Evolutionary conservation across 2,113 vertebrate species (phyloP), one percentile per base, ranked within the genome.

Genomic region (Cricetomys ansorgei): DNA sequence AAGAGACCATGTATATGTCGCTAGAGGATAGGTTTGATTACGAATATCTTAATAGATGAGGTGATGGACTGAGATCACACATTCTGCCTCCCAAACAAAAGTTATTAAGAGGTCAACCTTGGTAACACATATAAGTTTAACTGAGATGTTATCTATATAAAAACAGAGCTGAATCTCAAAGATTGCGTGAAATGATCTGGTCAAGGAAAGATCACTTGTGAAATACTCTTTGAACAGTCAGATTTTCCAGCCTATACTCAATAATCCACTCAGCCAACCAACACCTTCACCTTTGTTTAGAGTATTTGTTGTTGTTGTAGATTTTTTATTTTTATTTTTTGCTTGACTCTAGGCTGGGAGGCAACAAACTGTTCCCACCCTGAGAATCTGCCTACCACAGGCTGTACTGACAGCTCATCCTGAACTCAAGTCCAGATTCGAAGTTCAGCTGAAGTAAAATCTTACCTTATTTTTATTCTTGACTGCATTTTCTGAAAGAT

Each of bases 1-100:
- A 59, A 81, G 6, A 62, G 2, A 84, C 48, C 7, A 19, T 37
- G 31, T 6, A 31, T 59, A 34, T 48, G 11, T 75, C 7, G 48
- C 9, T 57, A 59, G 43, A 23, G 59, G 9, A 12, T 7, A 25
- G 2, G 1, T 79, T 57, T 88, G 72, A 43, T 48, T 84, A 84
- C n/a, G 19, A 53, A 65, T 91, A 94, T 95, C 89, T 85, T 80
- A 73, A 73, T 59, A 89, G 11, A 59, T 84, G 7, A 64, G 34
- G 45, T 45, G 70, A 55, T 3, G 87, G 62, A 65, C 43, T 25
- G 55, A 70, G 48, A 31, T 91, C 76, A 59, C 55, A 17, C 15
- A 65, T 6, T 48, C n/a, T 50, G 45, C 19, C 37, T 1, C 25
- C 0, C 45, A 88, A 77, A 79, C 6, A 83, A 23, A 57, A 69